phyloP scores from a whole-genome alignment of 1,140 invertebrate genomes.

The Saccostrea cuccullata region DNA sequence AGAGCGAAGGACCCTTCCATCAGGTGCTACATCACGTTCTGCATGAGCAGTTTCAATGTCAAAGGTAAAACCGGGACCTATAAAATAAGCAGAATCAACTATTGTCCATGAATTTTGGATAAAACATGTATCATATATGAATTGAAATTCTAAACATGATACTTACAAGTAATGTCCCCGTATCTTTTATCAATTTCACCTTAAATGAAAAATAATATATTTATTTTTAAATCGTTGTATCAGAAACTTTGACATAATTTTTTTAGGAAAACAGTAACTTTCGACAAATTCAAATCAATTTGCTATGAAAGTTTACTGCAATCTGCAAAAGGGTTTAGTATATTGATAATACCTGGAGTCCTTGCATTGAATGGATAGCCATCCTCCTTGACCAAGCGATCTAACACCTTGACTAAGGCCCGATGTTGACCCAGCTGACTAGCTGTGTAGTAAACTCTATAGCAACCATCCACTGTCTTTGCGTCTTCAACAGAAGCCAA shows the following conservation, averaged over 20 bases:
- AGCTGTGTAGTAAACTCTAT: conserved; percentile 58
- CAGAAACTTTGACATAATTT: too few relatives aligned
- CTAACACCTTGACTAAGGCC: conserved; percentile 53
- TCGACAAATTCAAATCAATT: too few relatives aligned
- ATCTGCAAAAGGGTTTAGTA: not conserved
- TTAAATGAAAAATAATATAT: conserved; percentile 39
- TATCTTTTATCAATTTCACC: conserved; percentile 63
- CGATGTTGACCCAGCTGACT: conserved; percentile 52
- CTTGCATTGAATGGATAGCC: conserved; percentile 56
- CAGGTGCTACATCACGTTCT: conserved; percentile 55
- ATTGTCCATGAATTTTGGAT: too few relatives aligned
- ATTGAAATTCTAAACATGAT: not conserved
- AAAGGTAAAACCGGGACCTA: conserved; percentile 61
- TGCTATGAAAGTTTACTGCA: too few relatives aligned
- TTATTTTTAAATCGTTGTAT: too few relatives aligned
- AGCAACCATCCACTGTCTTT: conserved; percentile 60
- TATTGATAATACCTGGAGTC: conserved; percentile 53
- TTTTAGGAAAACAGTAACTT: too few relatives aligned
- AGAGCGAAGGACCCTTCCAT: conserved; percentile 58
- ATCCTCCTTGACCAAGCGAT: conserved; percentile 59
- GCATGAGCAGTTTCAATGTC: conserved; percentile 58
- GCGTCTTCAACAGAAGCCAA: conserved; percentile 54
- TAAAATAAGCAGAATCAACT: not conserved
- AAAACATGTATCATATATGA: not conserved
- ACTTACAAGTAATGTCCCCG: conserved; percentile 63